A percentile compares a stretch with the other conserved stretches of the same genome.
phyloP scores from a whole-genome alignment of 2,113 vertebrate species.

The Microcebus tavaratra region DNA sequence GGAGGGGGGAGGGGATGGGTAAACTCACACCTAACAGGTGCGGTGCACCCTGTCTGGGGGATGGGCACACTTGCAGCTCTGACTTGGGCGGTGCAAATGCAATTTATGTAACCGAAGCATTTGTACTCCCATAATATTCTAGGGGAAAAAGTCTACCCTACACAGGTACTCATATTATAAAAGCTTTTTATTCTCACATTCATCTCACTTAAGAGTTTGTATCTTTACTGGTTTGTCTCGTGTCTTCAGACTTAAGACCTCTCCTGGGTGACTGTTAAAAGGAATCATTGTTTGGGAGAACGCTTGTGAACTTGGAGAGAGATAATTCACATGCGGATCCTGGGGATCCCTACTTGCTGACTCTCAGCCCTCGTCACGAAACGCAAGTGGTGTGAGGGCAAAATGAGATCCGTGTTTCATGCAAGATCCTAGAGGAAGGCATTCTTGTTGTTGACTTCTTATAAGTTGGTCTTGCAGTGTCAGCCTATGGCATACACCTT shows the following conservation, averaged over 20 bases:
- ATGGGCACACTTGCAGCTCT: too few species aligned
- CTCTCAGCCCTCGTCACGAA: neutral
- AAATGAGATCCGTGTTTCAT: neutral
- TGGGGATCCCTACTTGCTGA: neutral
- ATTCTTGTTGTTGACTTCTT: neutral
- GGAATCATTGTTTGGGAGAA: neutral
- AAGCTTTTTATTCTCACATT: neutral
- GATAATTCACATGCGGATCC: neutral
- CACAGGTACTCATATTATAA: too few species aligned
- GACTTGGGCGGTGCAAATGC: too few species aligned
- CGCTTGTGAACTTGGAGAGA: neutral
- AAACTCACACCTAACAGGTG: too few species aligned
- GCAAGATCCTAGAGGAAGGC: neutral
- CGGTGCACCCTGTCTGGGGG: too few species aligned
- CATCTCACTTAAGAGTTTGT: neutral
- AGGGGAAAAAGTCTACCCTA: neutral
- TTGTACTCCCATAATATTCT: too few species aligned
- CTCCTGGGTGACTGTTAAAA: neutral
- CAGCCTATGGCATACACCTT: neutral
- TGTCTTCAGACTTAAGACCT: neutral
- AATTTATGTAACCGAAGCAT: too few species aligned
- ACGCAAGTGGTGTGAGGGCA: neutral
- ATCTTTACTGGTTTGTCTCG: too few species aligned
- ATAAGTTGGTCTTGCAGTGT: neutral
- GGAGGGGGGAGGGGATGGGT: too few species aligned